Evolutionary conservation across 53 echinoderm and acorn worm genomes (phyloP), one percentile per base, ranked within the genome.

Genomic region (Pentamera pediparva): DNA sequence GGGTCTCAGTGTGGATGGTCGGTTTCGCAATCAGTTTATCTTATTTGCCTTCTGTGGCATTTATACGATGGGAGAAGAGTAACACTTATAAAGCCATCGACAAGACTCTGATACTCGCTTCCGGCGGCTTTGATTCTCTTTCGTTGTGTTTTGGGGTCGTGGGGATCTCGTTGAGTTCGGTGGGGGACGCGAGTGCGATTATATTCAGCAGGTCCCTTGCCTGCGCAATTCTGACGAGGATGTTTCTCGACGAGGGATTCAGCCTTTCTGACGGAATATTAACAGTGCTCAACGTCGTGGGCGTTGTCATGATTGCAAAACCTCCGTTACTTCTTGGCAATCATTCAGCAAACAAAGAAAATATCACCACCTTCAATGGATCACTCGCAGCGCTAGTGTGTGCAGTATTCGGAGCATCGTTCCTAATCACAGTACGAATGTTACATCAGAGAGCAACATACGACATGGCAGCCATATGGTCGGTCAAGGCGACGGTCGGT

Each of bases 141-240:
- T 18, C 17, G 13, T 4, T 67, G 12, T 67, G 30, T 39, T 27
- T 67, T 27, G 24, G 30, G 12, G 25, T 30, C 5, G 40, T 40
- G 30, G 67, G 41, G 1, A 43, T 40, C 22, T 9, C 41, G 1
- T 67, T 67, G 37, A 13, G 41, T 6, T 13, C 67, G 18, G 45
- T 67, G 40, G 67, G 67, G 11, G 21, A 67, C 39, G 30, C 47
- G 10, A 26, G 47, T 15, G 67, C 67, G 4, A 28, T 67, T 41
- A 30, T 67, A 17, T 67, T 43, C 24, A 67, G 38, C 13, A 67
- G 45, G 18, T 45, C 67, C 8, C 28, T 67, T 10, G 40, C 45
- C 30, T 67, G 38, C 10, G 67, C 40, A 1, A 24, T 67, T 18
- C 31, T 67, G 8, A 30, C 38, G 6, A 45, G 29, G 13, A 1